Percentiles rank a stretch among this genome's conserved stretches.
Evolutionary conservation across 2,888 invertebrate species (phyloP).

Genomic region (Chironomus tentans): DNA sequence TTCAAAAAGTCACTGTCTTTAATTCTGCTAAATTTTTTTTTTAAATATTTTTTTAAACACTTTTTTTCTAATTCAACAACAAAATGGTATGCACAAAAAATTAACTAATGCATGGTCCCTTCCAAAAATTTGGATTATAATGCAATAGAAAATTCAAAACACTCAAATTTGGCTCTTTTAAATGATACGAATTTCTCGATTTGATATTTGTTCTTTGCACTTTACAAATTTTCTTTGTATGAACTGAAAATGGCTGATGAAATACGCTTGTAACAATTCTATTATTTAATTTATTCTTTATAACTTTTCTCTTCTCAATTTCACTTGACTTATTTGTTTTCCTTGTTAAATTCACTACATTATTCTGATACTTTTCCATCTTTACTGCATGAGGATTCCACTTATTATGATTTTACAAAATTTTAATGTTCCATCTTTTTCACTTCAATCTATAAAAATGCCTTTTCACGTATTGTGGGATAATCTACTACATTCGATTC

Average conservation of each 20-base stretch:
- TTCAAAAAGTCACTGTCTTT: constrained; percentile 8
- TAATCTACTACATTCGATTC: background rate
- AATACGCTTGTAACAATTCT: background rate
- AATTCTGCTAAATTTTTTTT: background rate
- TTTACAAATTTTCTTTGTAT: constrained; percentile 2
- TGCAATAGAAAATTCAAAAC: constrained; percentile 9
- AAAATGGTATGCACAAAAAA: background rate
- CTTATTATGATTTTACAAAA: background rate
- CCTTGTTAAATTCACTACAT: background rate
- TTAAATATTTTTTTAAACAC: background rate
- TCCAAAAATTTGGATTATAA: background rate
- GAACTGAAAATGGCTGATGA: constrained; percentile 17
- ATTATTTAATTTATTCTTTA: background rate
- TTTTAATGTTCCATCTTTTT: constrained; percentile 6
- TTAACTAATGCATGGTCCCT: constrained; percentile 13
- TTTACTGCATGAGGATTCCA: background rate
- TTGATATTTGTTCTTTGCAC: background rate
- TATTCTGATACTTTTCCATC: constrained; percentile 12
- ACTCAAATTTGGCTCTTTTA: background rate
- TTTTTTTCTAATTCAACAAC: background rate
- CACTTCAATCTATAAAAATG: background rate
- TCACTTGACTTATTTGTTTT: background rate
- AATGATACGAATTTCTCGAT: background rate
- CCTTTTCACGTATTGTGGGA: background rate
- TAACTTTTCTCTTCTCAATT: background rate